Evolutionary conservation across 2,797 vertebrate genomes (phyloP).

Genomic region (Microctenopoma stevenorrisi): DNA sequence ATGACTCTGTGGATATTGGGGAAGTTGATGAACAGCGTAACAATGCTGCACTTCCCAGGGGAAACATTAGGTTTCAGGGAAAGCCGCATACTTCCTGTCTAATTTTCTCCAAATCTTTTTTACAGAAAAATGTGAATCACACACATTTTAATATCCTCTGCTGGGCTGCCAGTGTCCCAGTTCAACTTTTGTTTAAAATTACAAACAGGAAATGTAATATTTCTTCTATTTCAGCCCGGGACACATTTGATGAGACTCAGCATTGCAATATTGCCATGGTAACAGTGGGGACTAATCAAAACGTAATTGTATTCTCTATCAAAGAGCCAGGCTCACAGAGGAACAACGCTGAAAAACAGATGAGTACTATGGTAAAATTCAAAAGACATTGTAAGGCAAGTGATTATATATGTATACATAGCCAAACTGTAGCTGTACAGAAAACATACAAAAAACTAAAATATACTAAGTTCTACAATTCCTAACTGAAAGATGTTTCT

Average conservation of each 20-base stretch:
- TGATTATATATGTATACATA: constrained; percentile 9
- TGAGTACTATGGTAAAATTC: constrained; percentile 19
- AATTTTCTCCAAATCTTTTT: constrained; percentile 68
- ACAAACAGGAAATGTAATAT: constrained; percentile 74
- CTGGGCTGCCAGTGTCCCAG: constrained; percentile 66
- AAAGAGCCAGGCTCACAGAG: constrained; percentile 37
- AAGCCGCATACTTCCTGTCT: constrained; percentile 66
- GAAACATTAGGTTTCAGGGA: constrained; percentile 67
- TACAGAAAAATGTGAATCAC: constrained; percentile 51
- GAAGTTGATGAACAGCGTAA: constrained; percentile 63
- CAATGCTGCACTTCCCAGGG: constrained; percentile 55
- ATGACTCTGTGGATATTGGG: constrained; percentile 36
- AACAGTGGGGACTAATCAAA: constrained; percentile 69
- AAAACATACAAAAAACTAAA: background rate
- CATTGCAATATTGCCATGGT: constrained; percentile 63
- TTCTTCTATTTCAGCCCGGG: constrained; percentile 52
- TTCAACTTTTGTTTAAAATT: constrained; percentile 70
- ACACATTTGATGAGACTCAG: constrained; percentile 68
- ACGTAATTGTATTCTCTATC: constrained; percentile 60
- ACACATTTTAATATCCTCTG: constrained; percentile 72
- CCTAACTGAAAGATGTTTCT: constrained; percentile 4
- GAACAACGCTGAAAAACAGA: constrained; percentile 12
- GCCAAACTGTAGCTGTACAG: constrained; percentile 9
- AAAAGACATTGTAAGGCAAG: constrained; percentile 18
- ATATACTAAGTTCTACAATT: background rate